A percentile compares a stretch with the other conserved stretches of the same genome.
phyloP scores from a whole-genome alignment of 1,140 invertebrate genomes.

The Caenorhabditis remanei region DNA sequence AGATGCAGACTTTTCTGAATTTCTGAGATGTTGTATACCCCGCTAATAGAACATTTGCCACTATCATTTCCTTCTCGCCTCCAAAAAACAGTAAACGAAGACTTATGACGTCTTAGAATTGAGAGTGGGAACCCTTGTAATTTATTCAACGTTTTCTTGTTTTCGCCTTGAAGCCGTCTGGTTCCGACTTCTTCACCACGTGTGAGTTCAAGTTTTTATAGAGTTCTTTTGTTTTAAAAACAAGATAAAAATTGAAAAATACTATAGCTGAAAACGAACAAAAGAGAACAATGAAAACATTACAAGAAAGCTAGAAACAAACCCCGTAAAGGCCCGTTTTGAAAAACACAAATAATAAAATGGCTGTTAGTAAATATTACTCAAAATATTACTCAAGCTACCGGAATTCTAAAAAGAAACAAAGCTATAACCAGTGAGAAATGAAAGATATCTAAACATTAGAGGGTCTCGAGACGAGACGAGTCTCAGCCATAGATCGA shows the following conservation, averaged over 20 bases:
- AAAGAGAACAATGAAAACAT: neutral
- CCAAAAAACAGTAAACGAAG: neutral
- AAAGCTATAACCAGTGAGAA: neutral
- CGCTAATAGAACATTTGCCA: no score
- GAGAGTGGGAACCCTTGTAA: neutral
- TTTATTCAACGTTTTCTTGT: conserved; percentile 38
- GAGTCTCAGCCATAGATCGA: conserved; percentile 45
- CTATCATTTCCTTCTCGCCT: neutral
- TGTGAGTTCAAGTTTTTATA: neutral
- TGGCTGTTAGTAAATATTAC: neutral
- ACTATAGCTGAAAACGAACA: neutral
- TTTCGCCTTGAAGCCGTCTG: neutral
- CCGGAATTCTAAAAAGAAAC: neutral
- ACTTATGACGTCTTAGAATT: neutral
- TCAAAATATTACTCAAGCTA: neutral
- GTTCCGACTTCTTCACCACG: neutral
- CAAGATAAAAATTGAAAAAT: neutral
- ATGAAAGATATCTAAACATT: conserved; percentile 6
- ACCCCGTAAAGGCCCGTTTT: neutral
- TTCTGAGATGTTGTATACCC: no score
- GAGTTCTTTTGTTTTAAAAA: conserved; percentile 16
- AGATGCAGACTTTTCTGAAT: no score
- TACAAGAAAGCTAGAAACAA: neutral
- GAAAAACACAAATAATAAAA: neutral
- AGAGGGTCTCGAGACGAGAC: conserved; percentile 40